Base-by-base conservation (phyloP, 2,113 vertebrate genomes). In the Elephantulus edwardii region DNA sequence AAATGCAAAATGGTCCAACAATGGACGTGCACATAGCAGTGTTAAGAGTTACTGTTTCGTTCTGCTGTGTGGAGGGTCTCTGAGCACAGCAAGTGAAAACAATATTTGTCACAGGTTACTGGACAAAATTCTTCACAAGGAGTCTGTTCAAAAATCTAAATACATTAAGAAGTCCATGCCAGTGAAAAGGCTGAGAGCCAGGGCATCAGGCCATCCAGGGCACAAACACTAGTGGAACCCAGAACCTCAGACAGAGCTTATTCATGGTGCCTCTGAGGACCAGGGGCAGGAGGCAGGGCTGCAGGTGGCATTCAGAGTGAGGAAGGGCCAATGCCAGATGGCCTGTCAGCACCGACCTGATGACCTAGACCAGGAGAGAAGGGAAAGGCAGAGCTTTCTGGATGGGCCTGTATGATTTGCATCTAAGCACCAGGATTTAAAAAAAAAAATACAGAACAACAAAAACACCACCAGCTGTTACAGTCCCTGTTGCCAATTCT, bases 381-480 rank as follows among this genome's bases (percentile, higher is more conserved):
- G 17, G 28, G 8, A 20, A 38, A 56, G 48, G 38, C 48, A 19
- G 54, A 52, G 38, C 42, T 87, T 68, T 54, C n/a, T 33, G 62
- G 1, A 24, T 0, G 20, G 60, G 26, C 13, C 64, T n/a, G 13
- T n/a, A 56, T 6, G 2, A 83, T 81, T 83, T 87, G 58, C 84
- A 84, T 22, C n/a, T 46, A 71, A 72, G 70, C 58, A 79, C 86
- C 83, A 83, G 68, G 66, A n/a, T 80, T 58, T 68, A 22, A 84
- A 87, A 71, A 20, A 86, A 93, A 56, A n/a, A n/a, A n/a, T n/a
- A n/a, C n/a, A n/a, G n/a, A n/a, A n/a, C n/a, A n/a, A n/a, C n/a
- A n/a, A n/a, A n/a, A n/a, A n/a, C n/a, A n/a, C n/a, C 48, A 89
- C 84, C 89, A 93, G 89, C 93, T 93, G 92, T 48, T 54, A 3